These are phyloP conservation scores for Pangasius mekongensis DNA, from an alignment of 2,797 vertebrate genomes.

Conservation along the genomic window DNA sequence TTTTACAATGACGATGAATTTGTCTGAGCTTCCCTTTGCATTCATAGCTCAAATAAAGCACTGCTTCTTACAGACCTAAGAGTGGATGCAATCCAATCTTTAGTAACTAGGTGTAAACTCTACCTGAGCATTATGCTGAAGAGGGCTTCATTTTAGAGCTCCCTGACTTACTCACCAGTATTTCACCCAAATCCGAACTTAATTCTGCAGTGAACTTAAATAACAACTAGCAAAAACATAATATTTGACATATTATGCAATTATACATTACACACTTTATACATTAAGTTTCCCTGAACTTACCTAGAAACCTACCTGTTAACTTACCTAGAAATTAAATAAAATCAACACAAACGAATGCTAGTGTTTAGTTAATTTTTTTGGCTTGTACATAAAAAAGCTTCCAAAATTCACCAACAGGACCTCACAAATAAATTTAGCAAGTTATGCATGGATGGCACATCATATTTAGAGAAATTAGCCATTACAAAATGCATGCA, in stretches of 20 bases:
- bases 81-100: background rate
- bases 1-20: background rate
- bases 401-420: constrained; percentile 43
- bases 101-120: background rate
- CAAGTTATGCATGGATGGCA: constrained; percentile 28
- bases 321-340: background rate
- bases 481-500: constrained; percentile 40
- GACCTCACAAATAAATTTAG: constrained; percentile 36
- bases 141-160: background rate
- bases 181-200: background rate
- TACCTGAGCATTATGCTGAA: background rate
- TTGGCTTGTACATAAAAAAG: constrained; percentile 39
- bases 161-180: background rate
- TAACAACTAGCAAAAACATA: background rate
- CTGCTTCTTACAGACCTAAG: background rate
- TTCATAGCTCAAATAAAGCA: background rate
- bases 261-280: too few relatives aligned
- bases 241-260: background rate
- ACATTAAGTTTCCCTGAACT: background rate
- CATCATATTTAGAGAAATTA: constrained; percentile 51
- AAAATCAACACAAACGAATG: background rate
- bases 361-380: constrained; percentile 24
- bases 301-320: background rate
- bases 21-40: background rate
- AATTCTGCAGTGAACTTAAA: background rate